phyloP scores from a whole-genome alignment of 2,888 invertebrate species.

The Ganaspis brasiliensis region DNA sequence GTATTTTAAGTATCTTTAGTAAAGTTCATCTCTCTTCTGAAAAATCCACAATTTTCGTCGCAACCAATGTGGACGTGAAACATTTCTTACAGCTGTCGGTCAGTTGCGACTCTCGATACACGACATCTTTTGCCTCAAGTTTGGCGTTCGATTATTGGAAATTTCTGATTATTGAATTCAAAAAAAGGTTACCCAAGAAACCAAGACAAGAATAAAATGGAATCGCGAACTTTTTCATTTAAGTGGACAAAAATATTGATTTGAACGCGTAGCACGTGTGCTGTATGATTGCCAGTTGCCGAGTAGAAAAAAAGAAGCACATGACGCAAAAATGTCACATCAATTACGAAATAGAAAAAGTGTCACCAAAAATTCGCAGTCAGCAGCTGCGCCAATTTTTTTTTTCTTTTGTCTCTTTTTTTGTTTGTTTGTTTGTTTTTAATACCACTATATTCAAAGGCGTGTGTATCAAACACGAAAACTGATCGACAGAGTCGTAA shows the following conservation, averaged over 20 bases:
- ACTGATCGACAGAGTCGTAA: conserved; percentile 70
- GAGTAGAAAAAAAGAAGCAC: conserved; percentile 1
- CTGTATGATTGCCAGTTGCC: conserved; percentile 22
- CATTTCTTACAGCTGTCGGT: conserved; percentile 68
- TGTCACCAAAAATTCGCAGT: background rate
- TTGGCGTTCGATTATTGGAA: conserved; percentile 33
- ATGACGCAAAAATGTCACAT: conserved; percentile 27
- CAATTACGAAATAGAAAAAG: conserved; percentile 36
- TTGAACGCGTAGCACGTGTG: conserved; percentile 38
- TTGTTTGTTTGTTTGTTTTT: background rate
- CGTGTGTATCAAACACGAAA: conserved; percentile 42
- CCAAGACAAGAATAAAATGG: conserved; percentile 42
- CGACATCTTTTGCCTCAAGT: conserved; percentile 36
- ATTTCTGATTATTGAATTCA: conserved; percentile 30
- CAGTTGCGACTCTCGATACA: conserved; percentile 58
- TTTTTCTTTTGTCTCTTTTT: background rate
- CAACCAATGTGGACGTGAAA: conserved; percentile 63
- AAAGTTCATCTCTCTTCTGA: conserved; percentile 17
- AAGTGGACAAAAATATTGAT: conserved; percentile 29
- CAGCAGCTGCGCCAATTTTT: conserved; percentile 16
- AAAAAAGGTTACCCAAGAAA: conserved; percentile 42
- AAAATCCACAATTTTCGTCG: conserved; percentile 26
- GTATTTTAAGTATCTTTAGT: background rate
- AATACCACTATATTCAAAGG: no score
- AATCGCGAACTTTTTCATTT: conserved; percentile 37